Conservation (phyloP, 2,888 invertebrate species). For the Stenodema calcarata region DNA sequence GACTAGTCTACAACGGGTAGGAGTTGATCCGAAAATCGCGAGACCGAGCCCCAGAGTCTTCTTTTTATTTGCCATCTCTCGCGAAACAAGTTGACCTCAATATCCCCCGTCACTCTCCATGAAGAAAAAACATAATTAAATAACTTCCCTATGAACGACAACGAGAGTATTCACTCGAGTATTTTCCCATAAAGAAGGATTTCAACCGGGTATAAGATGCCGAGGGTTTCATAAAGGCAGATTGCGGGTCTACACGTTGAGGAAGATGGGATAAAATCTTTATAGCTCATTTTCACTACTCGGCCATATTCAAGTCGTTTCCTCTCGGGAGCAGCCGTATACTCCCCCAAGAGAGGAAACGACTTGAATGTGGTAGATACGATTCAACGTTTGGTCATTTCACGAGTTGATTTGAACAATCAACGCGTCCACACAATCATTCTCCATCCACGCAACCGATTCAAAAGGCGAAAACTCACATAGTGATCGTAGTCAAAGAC, state of each 20-base stretch:
- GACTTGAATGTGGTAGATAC: too few relatives aligned
- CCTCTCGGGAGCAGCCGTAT: neutral
- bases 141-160: neutral
- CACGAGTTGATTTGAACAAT: neutral
- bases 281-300: neutral
- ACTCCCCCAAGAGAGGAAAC: too few relatives aligned
- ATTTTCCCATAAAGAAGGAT: neutral
- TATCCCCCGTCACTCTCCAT: neutral
- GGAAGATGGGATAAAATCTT: neutral
- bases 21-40: neutral
- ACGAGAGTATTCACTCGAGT: neutral
- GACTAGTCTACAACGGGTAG: neutral
- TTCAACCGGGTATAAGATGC: neutral
- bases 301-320: neutral
- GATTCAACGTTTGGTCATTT: neutral
- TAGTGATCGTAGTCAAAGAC: too few relatives aligned
- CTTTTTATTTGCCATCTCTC: neutral
- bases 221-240: neutral
- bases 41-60: neutral
- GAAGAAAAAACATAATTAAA: neutral
- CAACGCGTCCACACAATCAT: too few relatives aligned
- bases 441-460: too few relatives aligned
- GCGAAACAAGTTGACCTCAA: neutral
- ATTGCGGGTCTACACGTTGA: neutral
- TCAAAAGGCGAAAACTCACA: too few relatives aligned